Evolutionary conservation across 2,888 invertebrate species (phyloP).

Genomic region (Cephus spinipes): DNA sequence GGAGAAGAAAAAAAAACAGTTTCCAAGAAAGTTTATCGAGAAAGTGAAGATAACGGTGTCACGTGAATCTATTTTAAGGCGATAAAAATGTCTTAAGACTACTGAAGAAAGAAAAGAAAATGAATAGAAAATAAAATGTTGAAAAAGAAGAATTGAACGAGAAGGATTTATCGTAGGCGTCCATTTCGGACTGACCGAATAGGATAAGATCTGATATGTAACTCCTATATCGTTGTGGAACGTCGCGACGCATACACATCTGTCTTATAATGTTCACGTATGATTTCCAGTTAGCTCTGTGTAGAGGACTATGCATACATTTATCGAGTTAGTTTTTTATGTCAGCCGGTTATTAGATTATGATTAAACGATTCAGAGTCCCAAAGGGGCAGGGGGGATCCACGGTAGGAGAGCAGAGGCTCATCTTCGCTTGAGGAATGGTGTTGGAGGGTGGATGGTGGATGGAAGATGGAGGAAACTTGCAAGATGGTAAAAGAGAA

Average conservation of each 20-base stretch:
- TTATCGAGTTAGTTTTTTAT: slow-evolving; percentile 64
- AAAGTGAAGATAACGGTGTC: background rate
- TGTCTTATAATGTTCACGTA: background rate
- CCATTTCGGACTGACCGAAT: background rate
- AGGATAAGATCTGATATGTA: background rate
- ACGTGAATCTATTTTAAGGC: background rate
- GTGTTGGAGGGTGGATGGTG: background rate
- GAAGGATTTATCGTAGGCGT: background rate
- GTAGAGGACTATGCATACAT: slow-evolving; percentile 38
- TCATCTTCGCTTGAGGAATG: background rate
- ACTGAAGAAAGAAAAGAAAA: background rate
- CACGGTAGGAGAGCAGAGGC: slow-evolving; percentile 21
- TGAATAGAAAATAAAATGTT: background rate
- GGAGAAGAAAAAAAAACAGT: background rate
- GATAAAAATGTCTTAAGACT: background rate
- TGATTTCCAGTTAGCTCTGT: background rate
- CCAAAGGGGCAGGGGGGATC: slow-evolving; percentile 28
- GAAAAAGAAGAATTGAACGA: background rate
- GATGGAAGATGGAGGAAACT: slow-evolving; percentile 1
- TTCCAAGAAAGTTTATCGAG: background rate
- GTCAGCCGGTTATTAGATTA: slow-evolving; percentile 66
- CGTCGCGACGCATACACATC: background rate
- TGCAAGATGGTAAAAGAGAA: slow-evolving; percentile 22
- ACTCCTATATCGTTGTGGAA: background rate
- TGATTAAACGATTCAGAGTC: slow-evolving; percentile 63